Evolutionary conservation across 1,140 invertebrate genomes (phyloP).

Genomic region (Cyphomyrmex costatus): DNA sequence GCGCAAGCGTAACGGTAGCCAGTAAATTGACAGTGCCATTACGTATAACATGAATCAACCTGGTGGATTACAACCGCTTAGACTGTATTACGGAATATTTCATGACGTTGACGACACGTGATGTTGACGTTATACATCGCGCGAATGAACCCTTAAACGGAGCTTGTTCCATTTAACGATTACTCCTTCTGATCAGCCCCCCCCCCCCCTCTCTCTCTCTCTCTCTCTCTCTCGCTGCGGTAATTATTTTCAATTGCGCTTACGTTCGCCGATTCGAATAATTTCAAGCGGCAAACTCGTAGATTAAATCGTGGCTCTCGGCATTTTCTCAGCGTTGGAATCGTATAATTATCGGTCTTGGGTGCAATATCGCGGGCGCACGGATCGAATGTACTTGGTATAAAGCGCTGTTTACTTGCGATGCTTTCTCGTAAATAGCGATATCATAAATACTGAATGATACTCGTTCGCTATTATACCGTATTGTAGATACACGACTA

Average conservation of each 20-base stretch:
- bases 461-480: slow-evolving; percentile 19
- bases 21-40: slow-evolving; percentile 21
- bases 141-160: slow-evolving; percentile 4
- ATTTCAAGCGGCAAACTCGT: slow-evolving; percentile 26
- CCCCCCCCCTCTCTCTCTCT: too few species aligned
- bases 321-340: slow-evolving; percentile 47
- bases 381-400: not conserved
- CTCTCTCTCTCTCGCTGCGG: not conserved
- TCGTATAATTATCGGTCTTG: slow-evolving; percentile 47
- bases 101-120: not conserved
- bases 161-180: slow-evolving; percentile 21
- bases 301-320: slow-evolving; percentile 45
- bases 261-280: slow-evolving; percentile 36
- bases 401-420: not conserved
- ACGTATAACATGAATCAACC: slow-evolving; percentile 14
- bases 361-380: not conserved
- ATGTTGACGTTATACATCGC: slow-evolving; percentile 8
- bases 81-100: slow-evolving; percentile 6
- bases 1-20: slow-evolving; percentile 1
- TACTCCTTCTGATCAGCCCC: not conserved
- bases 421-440: slow-evolving; percentile 33
- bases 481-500: not conserved
- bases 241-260: slow-evolving; percentile 44
- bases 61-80: not conserved
- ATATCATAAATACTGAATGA: slow-evolving; percentile 22